Evolutionary conservation across 2,888 invertebrate species (phyloP), one percentile per base, ranked within the genome.

Genomic region (Ichneumoninae sp.): DNA sequence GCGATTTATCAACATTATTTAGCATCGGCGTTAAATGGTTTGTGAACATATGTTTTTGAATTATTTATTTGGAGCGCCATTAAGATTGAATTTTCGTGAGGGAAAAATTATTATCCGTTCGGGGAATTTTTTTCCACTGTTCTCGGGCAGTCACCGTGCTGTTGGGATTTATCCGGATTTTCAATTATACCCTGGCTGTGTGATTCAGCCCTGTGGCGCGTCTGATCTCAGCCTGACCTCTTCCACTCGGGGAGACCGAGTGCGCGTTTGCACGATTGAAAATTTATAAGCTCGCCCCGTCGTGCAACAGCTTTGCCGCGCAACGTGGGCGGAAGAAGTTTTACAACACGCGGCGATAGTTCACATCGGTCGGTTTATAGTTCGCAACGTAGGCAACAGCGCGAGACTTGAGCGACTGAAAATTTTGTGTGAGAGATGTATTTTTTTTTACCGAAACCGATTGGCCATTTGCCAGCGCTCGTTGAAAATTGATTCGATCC

Each of bases 211-310:
- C 26, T 71, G 13, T 47, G 3, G 60, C 22, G 26, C 57, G 75
- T 79, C 79, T 66, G 78, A 75, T 78, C 74, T 62, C 19, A 75
- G 50, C 82, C 50, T 75, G 84, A 82, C 82, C 79, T 84, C 22
- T 79, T 82, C 70, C 66, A 84, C 78, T 82, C 52, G 74, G n/a
- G 13, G 30, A 16, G 62, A 4, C 33, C 60, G 44, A 50, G 40
- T 47, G 47, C 22, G 36, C 54, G 54, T 77, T 70, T 78, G 65
- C 30, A 16, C 74, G 74, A 84, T 70, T 81, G 74, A 75, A 84
- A 79, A 75, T 78, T 81, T 66, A 84, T 82, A 40, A 50, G 65
- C 13, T 44, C 16, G 4, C n/a, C 54, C 47, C 44, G 74, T 47
- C 36, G 74, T 30, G 52, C 50, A 57, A 57, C 57, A 57, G 57